phyloP scores from a whole-genome alignment of 2,797 vertebrate species.

The Phalloptychus januarius region DNA sequence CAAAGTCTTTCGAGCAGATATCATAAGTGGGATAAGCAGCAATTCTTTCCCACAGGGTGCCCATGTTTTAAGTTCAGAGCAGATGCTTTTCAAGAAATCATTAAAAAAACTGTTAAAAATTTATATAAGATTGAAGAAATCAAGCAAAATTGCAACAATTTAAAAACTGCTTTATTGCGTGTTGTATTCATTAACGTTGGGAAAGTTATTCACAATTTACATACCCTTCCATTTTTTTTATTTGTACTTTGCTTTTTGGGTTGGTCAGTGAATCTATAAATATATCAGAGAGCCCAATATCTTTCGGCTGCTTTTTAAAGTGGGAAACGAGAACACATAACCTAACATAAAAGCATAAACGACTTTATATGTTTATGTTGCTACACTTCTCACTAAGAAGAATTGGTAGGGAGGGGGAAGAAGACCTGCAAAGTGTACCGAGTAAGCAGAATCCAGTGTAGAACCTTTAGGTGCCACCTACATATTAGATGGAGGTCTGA shows the following conservation, averaged over 20 bases:
- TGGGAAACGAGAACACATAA: background rate
- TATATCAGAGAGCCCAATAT: background rate
- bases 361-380: background rate
- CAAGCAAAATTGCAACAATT: background rate
- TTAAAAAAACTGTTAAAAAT: background rate
- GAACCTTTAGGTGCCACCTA: background rate
- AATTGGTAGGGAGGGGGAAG: background rate
- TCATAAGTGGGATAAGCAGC: constrained; percentile 12
- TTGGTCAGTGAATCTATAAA: background rate
- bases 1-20: constrained; percentile 32
- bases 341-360: background rate
- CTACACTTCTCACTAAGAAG: background rate
- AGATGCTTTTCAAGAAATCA: background rate
- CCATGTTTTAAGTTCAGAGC: background rate
- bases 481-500: background rate
- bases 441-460: background rate
- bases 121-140: background rate
- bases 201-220: background rate
- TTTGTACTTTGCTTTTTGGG: background rate
- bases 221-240: background rate
- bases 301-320: background rate
- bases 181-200: background rate
- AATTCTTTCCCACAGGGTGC: constrained; percentile 1
- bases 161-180: background rate
- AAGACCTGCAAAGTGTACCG: background rate